Evolutionary conservation across 2,797 vertebrate genomes (phyloP).

Genomic region (Neostethus bicornis): DNA sequence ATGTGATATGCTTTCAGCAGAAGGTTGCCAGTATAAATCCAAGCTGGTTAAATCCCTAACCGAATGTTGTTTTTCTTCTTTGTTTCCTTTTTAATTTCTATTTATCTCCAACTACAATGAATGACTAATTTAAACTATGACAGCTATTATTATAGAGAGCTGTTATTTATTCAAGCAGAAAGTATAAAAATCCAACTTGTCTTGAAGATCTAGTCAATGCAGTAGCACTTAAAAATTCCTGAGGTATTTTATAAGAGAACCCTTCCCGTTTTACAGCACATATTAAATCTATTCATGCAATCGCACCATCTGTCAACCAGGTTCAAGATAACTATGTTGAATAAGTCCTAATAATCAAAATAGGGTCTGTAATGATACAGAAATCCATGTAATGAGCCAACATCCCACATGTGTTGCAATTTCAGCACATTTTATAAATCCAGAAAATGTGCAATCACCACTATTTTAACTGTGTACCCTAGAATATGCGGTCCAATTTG

Average conservation of each 20-base stretch:
- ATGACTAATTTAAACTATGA: too few species aligned
- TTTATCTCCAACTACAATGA: not conserved
- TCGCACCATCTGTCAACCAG: conserved; percentile 41
- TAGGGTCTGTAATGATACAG: conserved; percentile 20
- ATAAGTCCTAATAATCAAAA: conserved; percentile 41
- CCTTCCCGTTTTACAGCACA: conserved; percentile 26
- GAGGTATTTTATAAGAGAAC: conserved; percentile 21
- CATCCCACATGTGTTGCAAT: conserved; percentile 21
- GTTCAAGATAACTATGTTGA: conserved; percentile 35
- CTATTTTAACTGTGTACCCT: not conserved
- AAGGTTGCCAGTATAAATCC: not conserved
- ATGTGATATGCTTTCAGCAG: not conserved
- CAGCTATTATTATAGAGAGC: too few species aligned
- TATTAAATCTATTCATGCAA: conserved; percentile 47
- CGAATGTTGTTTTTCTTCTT: not conserved
- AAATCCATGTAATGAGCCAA: too few species aligned
- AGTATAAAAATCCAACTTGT: conserved; percentile 3
- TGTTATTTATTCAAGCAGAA: too few species aligned
- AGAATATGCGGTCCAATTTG: not conserved
- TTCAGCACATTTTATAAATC: too few species aligned
- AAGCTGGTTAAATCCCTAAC: not conserved
- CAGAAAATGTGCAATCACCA: not conserved
- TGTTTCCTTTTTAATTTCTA: not conserved
- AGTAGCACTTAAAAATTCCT: conserved; percentile 25
- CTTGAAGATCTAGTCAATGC: conserved; percentile 2